Conservation (phyloP, 2,888 invertebrate genomes). For the Caprella mutica region DNA sequence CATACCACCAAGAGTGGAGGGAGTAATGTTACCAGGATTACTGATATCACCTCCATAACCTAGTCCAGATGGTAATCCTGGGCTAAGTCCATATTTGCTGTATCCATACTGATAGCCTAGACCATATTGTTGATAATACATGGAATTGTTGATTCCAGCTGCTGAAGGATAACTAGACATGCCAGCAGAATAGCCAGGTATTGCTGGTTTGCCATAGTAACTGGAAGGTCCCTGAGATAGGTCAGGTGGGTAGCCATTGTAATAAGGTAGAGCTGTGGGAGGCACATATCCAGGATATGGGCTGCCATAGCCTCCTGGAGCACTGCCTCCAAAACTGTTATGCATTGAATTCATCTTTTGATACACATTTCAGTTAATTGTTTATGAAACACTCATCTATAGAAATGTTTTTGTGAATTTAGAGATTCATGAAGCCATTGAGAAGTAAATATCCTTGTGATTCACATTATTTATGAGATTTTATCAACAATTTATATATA, state of each 20-base stretch:
- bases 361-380: conserved; percentile 10
- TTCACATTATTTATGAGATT: too few relatives aligned
- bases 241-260: conserved; percentile 34
- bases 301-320: conserved; percentile 31
- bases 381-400: too few relatives aligned
- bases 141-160: conserved; percentile 28
- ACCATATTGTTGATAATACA: conserved; percentile 34
- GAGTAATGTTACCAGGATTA: conserved; percentile 26
- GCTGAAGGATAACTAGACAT: conserved; percentile 31
- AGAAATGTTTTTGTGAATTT: too few relatives aligned
- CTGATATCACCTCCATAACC: conserved; percentile 29
- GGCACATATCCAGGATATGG: conserved; percentile 34
- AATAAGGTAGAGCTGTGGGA: conserved; percentile 33
- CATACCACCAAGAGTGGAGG: conserved; percentile 30
- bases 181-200: conserved; percentile 33
- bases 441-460: too few relatives aligned
- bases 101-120: conserved; percentile 34
- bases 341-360: conserved; percentile 34
- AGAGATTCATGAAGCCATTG: too few relatives aligned
- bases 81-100: conserved; percentile 27
- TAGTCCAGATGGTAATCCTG: conserved; percentile 17
- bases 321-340: conserved; percentile 34
- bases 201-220: conserved; percentile 33
- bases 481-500: too few relatives aligned
- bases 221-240: conserved; percentile 24